Base-by-base conservation (phyloP, 2,797 vertebrate genomes). In the Pyrocephalus nanus region DNA sequence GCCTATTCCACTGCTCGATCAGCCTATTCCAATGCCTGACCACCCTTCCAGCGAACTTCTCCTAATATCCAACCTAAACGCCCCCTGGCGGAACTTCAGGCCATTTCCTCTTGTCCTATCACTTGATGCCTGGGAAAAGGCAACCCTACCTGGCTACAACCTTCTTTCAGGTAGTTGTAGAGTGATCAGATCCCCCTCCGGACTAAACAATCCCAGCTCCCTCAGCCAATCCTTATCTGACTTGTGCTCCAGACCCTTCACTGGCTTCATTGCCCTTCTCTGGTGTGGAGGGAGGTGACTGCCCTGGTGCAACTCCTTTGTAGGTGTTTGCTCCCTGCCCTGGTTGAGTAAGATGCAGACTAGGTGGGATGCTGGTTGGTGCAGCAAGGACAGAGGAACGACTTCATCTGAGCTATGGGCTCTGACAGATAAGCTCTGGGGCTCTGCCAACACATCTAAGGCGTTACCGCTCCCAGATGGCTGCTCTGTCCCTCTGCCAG, bases 211-310 rank as follows among this genome's bases (percentile, higher is more conserved):
- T 5, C 22, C 3, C 30, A 61, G 20, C 50, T 71, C 21, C 15
- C 22, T 57, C 36, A 72, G 42, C 23, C 20, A 6, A 14, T 83
- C 26, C 38, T 51, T 38, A 19, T 0, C 43, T 45, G 20, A 45
- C 11, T 34, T 45, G 25, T 57, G 9, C 29, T 51, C 9, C 5
- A 30, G 51, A 51, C 43, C 5, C 17, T 64, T 22, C 29, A 12
- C 11, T 23, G 38, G 23, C 65, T 76, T 38, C 55, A 6, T 40
- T 45, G 29, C 36, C 23, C 16, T 34, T 64, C 50, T 76, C 57
- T 76, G 51, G 27, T 0, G 0, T 4, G 20, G 30, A 43, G 36
- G 7, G 20, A 11, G 17, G 16, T 1, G 8, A 13, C 16, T 47
- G 10, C 29, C 22, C 22, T 3, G 12, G 12, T 38, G 38, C 40